Conservation (phyloP, 2,113 vertebrate genomes). For the Plecturocebus donacophilus region DNA sequence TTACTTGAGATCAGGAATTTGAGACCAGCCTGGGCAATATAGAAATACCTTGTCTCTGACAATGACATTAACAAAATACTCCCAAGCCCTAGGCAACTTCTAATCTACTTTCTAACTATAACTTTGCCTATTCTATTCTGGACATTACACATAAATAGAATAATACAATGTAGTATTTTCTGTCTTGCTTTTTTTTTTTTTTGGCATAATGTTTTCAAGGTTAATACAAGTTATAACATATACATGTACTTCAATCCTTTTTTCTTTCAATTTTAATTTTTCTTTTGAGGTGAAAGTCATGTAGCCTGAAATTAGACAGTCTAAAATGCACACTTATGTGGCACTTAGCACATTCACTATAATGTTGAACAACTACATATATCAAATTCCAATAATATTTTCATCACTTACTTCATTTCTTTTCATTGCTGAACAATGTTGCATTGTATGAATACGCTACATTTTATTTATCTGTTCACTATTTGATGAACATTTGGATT, state of each 20-base stretch:
- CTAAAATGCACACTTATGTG: neutral
- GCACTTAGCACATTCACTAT: neutral
- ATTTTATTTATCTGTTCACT: neutral
- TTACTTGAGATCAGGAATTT: neutral
- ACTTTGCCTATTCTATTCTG: neutral
- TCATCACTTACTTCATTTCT: neutral
- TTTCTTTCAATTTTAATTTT: constrained; percentile 4
- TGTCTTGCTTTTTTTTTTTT: neutral
- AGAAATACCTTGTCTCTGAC: neutral
- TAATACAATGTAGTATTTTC: neutral
- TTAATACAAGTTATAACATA: neutral
- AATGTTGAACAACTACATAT: neutral
- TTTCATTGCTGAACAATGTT: neutral
- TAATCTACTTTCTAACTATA: neutral
- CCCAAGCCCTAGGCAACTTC: neutral
- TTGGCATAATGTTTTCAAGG: neutral
- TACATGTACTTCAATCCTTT: neutral
- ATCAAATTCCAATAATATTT: neutral
- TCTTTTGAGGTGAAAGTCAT: neutral
- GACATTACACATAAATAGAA: neutral
- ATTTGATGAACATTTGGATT: neutral
- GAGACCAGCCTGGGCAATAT: neutral
- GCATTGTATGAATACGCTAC: neutral
- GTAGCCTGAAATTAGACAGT: neutral
- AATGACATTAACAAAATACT: neutral